Evolutionary conservation across 2,797 vertebrate species (phyloP), one percentile per base, ranked within the genome.

Genomic region (Pseudochromis fuscus): DNA sequence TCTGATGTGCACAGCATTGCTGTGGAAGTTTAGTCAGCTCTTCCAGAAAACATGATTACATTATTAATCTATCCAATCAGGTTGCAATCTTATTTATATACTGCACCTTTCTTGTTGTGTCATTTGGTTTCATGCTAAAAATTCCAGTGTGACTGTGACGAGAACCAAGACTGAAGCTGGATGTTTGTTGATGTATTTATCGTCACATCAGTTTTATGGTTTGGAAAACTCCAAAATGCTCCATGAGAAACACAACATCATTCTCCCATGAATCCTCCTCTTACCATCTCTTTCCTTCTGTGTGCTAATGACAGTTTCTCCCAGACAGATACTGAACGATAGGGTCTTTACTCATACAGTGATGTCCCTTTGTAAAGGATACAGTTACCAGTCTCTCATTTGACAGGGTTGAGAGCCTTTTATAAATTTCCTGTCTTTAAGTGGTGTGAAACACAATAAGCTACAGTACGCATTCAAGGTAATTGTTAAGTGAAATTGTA

Each of bases 401-500:
- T 62, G 67, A 75, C 65, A 42, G 44, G 27, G 60, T 60, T 16
- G 25, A 70, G 51, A 35, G 30, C 42, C 68, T 84, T 83, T 85
- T 67, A 62, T 79, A 38, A 45, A 56, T 75, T 64, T 80, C 51
- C 51, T 80, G 44, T 57, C 81, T 80, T 64, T 83, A 83, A 86
- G 84, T 87, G 75, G 64, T 35, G 73, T 74, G 83, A 80, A 77
- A 88, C 82, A 83, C 77, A 84, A 83, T 83, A 76, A 65, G 61
- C 76, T 79, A 45, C 78, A 70, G 55, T 72, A 52, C 55, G 69
- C 82, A 56, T 85, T 85, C 72, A 79, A 37, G 63, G 60, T 73
- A 31, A 87, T 79, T 87, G 86, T 88, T 79, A 61, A 61, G 77
- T 83, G 89, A 79, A 88, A 89, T 67, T 69, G 72, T 81, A 88